Base-by-base conservation (phyloP, 2,113 vertebrate species). In the Clupea harengus region DNA sequence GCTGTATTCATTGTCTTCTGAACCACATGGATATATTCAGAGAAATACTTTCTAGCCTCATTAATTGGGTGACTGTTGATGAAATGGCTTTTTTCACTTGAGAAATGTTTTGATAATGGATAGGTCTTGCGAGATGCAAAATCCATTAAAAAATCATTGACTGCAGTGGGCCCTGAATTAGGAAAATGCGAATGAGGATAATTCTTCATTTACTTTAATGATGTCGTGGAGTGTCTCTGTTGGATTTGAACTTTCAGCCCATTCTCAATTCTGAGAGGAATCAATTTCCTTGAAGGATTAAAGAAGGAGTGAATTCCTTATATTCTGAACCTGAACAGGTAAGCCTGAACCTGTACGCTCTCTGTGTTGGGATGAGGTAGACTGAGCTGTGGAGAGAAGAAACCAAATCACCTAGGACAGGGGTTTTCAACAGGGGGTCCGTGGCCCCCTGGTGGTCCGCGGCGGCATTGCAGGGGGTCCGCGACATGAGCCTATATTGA, bases 101-200 rank as follows among this genome's bases (percentile, higher is more conserved):
- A 25, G 72, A 15, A 78, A 78, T 78, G 72, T 75, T 75, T 28
- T 28, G 10, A 32, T 78, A 32, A 78, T 78, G 10, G 72, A 78
- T 78, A 13, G 72, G 72, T 39, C 72, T 78, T 78, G 72, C 2
- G 20, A 78, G 72, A 78, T 32, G 72, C 72, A 39, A 39, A 39
- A 78, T 39, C 72, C 32, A 78, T 78, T 78, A 78, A 78, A 78
- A 78, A 32, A 78, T 78, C 72, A 78, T 78, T 78, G 28, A 78
- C 72, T 78, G 72, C 72, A 78, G 28, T 17, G 15, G 72, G 2
- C 28, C 25, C 28, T 13, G 10, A 78, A 78, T 78, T 78, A 78
- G 72, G 72, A 44, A 13, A 78, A 78, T 39, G 39, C 32, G 15
- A 78, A 78, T 39, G 72, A 78, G 72, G 72, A 78, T 32, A 17